These are phyloP conservation scores for Danio jaintianensis DNA, from an alignment of 2,797 vertebrate species.

Conservation along the genomic window DNA sequence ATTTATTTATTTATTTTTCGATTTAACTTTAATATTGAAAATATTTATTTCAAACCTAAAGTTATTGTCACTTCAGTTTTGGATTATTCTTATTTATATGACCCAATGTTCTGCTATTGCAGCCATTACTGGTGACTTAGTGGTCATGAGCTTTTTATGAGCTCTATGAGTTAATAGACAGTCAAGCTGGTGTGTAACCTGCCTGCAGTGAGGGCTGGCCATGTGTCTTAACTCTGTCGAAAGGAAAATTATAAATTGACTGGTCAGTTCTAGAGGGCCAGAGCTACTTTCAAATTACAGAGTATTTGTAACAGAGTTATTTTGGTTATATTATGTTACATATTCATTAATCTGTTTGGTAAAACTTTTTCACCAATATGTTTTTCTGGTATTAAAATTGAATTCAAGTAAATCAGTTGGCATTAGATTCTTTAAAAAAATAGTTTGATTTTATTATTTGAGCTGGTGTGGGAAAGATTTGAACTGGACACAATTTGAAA, in stretches of 20 bases:
- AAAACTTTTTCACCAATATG: neutral
- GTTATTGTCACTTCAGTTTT: neutral
- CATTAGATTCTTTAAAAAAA: neutral
- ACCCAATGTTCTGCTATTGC: neutral
- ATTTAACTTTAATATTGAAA: neutral
- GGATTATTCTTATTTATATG: neutral
- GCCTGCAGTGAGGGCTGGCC: conserved; percentile 23
- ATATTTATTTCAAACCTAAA: neutral
- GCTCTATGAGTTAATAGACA: neutral
- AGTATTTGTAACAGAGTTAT: too few species aligned
- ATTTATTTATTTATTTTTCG: neutral
- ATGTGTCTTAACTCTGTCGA: neutral
- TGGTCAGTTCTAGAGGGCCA: neutral
- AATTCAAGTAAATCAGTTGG: neutral
- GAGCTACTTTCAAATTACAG: neutral
- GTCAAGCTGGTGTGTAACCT: conserved; percentile 5
- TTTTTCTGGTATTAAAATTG: neutral
- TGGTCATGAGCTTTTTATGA: conserved; percentile 19
- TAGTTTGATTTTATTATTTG: neutral
- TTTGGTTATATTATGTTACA: too few species aligned
- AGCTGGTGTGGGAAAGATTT: neutral
- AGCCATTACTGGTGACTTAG: conserved; percentile 15
- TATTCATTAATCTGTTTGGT: too few species aligned
- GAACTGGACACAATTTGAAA: neutral
- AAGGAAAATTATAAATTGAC: neutral